phyloP scores from a whole-genome alignment of 1,140 invertebrate species.

The Aporrectodea caliginosa region DNA sequence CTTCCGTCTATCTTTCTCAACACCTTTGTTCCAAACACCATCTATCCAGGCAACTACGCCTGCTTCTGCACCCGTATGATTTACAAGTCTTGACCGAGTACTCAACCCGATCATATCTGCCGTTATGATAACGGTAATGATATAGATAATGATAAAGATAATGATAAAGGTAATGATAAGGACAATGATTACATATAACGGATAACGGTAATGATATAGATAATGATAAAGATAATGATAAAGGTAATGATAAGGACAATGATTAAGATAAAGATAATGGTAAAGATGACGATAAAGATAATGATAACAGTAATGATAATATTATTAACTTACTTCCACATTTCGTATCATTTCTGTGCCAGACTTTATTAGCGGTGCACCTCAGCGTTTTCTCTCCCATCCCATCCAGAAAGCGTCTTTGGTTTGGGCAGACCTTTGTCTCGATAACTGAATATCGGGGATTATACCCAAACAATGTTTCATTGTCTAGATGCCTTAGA shows the following conservation, averaged over 20 bases:
- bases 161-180: background rate
- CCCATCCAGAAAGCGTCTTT: background rate
- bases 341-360: background rate
- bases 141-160: background rate
- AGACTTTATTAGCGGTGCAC: background rate
- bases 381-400: background rate
- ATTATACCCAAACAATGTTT: background rate
- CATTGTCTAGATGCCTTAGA: background rate
- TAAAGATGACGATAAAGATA: background rate
- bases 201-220: background rate
- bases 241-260: background rate
- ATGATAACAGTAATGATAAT: too few species aligned
- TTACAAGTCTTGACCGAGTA: background rate
- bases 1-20: too few species aligned
- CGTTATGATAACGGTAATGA: background rate
- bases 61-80: background rate
- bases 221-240: too few species aligned
- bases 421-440: background rate
- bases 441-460: background rate
- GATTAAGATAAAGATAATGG: background rate
- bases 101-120: background rate
- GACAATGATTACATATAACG: background rate
- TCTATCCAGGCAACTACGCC: background rate
- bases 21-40: too few species aligned
- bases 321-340: background rate